Base-by-base conservation (phyloP, 2,797 vertebrate species). In the Psittacula derbiana region DNA sequence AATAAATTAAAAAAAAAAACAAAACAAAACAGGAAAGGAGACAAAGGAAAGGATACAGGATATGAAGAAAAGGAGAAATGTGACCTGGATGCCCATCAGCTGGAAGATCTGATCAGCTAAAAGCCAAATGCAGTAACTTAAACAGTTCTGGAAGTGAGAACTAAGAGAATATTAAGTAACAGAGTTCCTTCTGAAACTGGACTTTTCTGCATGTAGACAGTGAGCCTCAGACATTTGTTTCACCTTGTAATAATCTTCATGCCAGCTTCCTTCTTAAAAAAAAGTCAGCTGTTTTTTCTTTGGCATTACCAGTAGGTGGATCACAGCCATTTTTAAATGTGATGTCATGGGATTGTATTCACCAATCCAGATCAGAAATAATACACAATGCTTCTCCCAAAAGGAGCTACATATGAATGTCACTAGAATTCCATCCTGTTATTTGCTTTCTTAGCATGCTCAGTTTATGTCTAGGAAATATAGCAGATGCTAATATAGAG, bases 341-440 rank as follows among this genome's bases (percentile, higher is more conserved):
- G 95, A 92, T 94, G 78, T 96, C 93, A 95, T 70, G 74, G 78
- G 78, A 93, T 67, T 94, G 62, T 90, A 69, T 86, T 94, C 72
- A 44, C 33, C 71, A 62, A 66, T 79, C 78, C 52, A 66, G 72
- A 55, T 76, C 78, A 90, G 60, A 95, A 95, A 91, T 85, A 94
- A 93, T 75, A 79, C 53, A 95, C 88, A 97, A 92, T 85, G 70
- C 78, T 82, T 78, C 89, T 93, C 71, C 75, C 49, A 43, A 74
- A 89, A 76, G 60, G 33, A 28, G 16, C n/a, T 82, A 17, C 60
- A 36, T 11, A 5, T 52, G 27, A 89, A 92, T 89, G 71, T 65
- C 69, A 67, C 61, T 62, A 67, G 89, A 93, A 88, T 78, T 16
- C 38, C 4, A 1, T 60, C 30, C 20, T 1, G 8, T 25, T 66